Base-by-base conservation (phyloP, 1,140 invertebrate genomes). In the Musca vetustissima region DNA sequence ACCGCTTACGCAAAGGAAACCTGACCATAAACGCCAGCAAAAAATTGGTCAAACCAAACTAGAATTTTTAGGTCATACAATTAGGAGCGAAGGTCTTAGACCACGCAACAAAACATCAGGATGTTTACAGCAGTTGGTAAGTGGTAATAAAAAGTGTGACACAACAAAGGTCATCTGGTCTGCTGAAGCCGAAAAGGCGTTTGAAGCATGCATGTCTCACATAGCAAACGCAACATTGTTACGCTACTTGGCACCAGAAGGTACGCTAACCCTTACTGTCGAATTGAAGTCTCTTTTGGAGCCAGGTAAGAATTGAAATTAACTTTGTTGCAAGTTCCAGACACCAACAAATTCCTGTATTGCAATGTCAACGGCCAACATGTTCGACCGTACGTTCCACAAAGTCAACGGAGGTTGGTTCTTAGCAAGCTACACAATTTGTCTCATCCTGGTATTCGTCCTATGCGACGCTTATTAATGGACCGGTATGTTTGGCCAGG, bases 201-300 rank as follows among this genome's bases (percentile, higher is more conserved):
- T 67, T 19, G 32, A 55, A 32, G 24, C 11, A 19, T 52, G 49
- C 11, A 67, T 55, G 15, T 14, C 28, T 3, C 25, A 67, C 8
- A 14, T 68, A 11, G 53, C 13, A 3, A 59, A 57, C 17, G 53
- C 52, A 2, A 59, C 66, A 15, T 32, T 47, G 11, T 49, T 68
- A 15, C 15, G 13, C 15, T 49, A 57, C 47, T n/a, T 49, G 36
- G 25, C 47, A 14, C 28, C 53, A 4, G 11, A 49, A 14, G 15
- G 19, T 6, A 36, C 47, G 48, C 11, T 68, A 14, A 25, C 36
- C 4, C 14, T 68, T 15, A 59, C 52, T 6, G 21, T 24, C 13
- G 83, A 66, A 52, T 67, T 80, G 17, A 61, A 73, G 48, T 36
- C 55, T 50, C 57, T 55, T n/a, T 2, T 22, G 15, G 73, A 75